Base-by-base conservation (phyloP, 2,113 vertebrate genomes). In the Eubucco bourcierii region DNA sequence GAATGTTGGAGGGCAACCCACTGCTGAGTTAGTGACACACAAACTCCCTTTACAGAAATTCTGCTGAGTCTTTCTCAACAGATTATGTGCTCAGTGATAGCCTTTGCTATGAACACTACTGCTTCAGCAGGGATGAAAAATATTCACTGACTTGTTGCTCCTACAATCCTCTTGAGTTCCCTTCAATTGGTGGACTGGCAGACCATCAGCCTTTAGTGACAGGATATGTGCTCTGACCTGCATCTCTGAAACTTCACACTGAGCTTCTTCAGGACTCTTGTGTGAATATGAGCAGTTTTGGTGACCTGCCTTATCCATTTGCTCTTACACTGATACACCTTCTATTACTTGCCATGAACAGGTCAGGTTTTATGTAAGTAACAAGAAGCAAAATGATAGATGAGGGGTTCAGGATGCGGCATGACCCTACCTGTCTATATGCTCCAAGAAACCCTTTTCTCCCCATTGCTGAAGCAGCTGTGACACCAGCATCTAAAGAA, bases 381-480 rank as follows among this genome's bases (percentile, higher is more conserved):
- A 50, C 10, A 59, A 80, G 21, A 10, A 80, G 46, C 15, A 82
- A 63, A 87, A 61, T 63, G 19, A 66, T 5, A 80, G 56, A 39
- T 19, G 11, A 84, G 44, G 16, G 12, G 17, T 70, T 73, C 56
- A 60, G 39, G 39, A 60, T 11, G 50, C 10, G 31, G 52, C 11
- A 52, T 74, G 58, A 80, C 12, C 77, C 47, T 97, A 99, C 99
- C 98, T 96, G 27, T 99, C 98, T 68, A 98, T 68, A 16, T 99
- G 99, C 55, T 97, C 97, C 94, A 99, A 95, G 95, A 99, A 99
- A 47, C 99, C 99, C 3, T 98, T 97, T 91, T 98, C 96, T 85
- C 98, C 99, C 99, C 99, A 99, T 10, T 97, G 97, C 50, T 99
- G 97, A 83, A 99, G 96, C 86, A 99, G 97, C 93, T 99, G 97